Percentiles rank a stretch among this genome's conserved stretches.
These are phyloP conservation scores for Coecobrya sp. DNA, from an alignment of 2,888 invertebrate species.

Conservation along the genomic window DNA sequence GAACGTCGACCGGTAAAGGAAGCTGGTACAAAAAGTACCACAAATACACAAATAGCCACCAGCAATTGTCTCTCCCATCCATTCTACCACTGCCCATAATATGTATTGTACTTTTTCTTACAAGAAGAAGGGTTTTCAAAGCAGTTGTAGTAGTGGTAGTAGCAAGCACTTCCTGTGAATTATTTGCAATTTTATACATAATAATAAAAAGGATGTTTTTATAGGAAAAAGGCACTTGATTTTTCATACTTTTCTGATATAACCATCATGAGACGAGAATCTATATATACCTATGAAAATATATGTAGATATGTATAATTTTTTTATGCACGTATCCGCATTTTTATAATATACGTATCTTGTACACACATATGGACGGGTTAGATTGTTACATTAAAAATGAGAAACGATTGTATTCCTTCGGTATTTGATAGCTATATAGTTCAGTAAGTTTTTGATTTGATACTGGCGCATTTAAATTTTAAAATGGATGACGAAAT, in stretches of 20 bases:
- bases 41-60: slow-evolving; percentile 64
- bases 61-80: not conserved
- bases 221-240: slow-evolving; percentile 6
- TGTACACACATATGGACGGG: too few species aligned
- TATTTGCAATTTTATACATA: slow-evolving; percentile 22
- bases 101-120: not conserved
- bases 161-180: slow-evolving; percentile 69
- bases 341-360: too few species aligned
- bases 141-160: not conserved
- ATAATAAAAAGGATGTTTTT: slow-evolving; percentile 65
- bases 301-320: too few species aligned
- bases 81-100: too few species aligned
- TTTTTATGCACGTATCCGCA: too few species aligned
- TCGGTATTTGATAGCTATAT: too few species aligned
- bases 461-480: not conserved
- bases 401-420: too few species aligned
- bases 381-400: too few species aligned
- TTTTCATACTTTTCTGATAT: slow-evolving; percentile 1
- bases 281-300: not conserved
- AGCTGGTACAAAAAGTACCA: slow-evolving; percentile 36
- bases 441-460: not conserved
- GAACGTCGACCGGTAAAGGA: slow-evolving; percentile 74
- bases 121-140: slow-evolving; percentile 46
- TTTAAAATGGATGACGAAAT: not conserved
- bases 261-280: not conserved